Conservation (phyloP, 2,113 vertebrate species). For the Corythoichthys intestinalis region DNA sequence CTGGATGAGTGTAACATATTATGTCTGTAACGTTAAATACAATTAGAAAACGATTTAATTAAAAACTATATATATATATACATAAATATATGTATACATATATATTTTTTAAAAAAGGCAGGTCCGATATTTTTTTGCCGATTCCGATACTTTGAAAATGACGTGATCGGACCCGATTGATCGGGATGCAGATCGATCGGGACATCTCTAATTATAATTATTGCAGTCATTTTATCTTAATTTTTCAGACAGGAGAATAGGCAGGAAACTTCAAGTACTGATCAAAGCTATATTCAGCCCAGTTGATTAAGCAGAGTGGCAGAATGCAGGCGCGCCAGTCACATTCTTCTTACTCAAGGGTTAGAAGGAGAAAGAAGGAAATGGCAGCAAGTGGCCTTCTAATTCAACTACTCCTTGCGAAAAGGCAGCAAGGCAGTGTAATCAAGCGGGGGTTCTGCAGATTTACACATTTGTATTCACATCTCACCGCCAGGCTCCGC, state of each 20-base stretch:
- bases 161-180: too few species aligned
- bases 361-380: constrained; percentile 37
- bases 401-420: constrained; percentile 32
- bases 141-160: too few species aligned
- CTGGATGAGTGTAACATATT: too few species aligned
- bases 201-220: too few species aligned
- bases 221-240: neutral
- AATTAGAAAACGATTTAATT: too few species aligned
- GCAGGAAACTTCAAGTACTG: constrained; percentile 2
- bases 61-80: too few species aligned
- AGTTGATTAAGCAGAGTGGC: constrained; percentile 28
- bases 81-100: too few species aligned
- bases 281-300: constrained; percentile 14
- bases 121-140: too few species aligned
- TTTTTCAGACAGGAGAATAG: neutral
- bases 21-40: too few species aligned
- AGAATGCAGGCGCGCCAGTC: constrained; percentile 17
- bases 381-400: constrained; percentile 17
- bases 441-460: constrained; percentile 25
- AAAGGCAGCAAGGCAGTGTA: constrained; percentile 18
- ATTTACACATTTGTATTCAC: constrained; percentile 40
- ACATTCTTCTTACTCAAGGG: constrained; percentile 35
- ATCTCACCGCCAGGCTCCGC: constrained; percentile 52
- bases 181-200: too few species aligned
- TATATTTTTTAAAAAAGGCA: too few species aligned